Evolutionary conservation across 23 tunicate species (phyloP), one percentile per base, ranked within the genome.

Genomic region (Diplosoma virens): DNA sequence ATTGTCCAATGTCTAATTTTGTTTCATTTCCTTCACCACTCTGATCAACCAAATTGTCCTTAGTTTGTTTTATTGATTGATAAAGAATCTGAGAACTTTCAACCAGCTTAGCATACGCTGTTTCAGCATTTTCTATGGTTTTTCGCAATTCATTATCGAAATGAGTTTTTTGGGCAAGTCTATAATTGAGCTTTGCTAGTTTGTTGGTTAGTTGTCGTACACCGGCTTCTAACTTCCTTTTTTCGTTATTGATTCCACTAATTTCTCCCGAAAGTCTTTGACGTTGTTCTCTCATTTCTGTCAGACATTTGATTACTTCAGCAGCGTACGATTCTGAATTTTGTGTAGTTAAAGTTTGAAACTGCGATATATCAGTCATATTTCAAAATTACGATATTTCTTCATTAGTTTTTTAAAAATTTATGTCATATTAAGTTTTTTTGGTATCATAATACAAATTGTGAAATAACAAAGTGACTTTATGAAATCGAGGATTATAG

Each of bases 81-180:
- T 56, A 79, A 32, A 90, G 77, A 41, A 67, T 79, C 26, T 90
- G 90, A 25, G 86, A 79, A 26, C 87, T 90, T 80, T 90, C 97
- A 27, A 90, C 7, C 0, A 90, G 78, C 56, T 90, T 90, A 27
- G 78, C 32, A 56, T 87, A 87, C 0, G 85, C 82, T 22, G 85
- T 47, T 67, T 87, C 94, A 22, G 94, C 75, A 1, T 81, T 82
- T 28, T 73, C 45, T n/a, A 81, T 87, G 0, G 94, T 81, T 37
- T 81, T 81, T 17, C 58, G 56, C 30, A 87, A 53, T 54, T 87
- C 87, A 0, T 25, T n/a, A 16, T 53, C 24, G 47, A 87, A 81
- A 29, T 81, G 69, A 3, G 71, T 75, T 48, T 87, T 87, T 32
- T 63, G 66, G 1, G 87, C 94, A 14, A 83, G 73, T 5, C 85